Evolutionary conservation across 2,888 invertebrate species (phyloP).

Genomic region (Crossocerus cetratus): DNA sequence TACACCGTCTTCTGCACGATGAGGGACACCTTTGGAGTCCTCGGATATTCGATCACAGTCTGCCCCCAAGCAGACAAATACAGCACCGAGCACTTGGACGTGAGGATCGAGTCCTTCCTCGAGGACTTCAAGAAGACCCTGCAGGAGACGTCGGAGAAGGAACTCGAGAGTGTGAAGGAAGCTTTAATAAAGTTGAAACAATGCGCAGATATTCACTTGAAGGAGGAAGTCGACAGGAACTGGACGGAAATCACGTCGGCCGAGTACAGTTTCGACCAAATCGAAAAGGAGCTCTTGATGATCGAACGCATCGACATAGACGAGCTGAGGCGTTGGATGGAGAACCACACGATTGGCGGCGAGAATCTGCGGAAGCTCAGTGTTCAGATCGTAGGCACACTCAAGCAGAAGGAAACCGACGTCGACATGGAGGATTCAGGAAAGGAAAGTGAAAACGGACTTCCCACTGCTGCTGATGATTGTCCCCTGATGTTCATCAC

Average conservation of each 20-base stretch:
- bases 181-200: slow-evolving; percentile 87
- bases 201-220: slow-evolving; percentile 86
- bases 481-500: slow-evolving; percentile 61
- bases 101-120: slow-evolving; percentile 86
- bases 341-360: slow-evolving; percentile 59
- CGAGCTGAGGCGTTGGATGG: slow-evolving; percentile 67
- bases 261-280: slow-evolving; percentile 88
- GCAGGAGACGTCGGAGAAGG: slow-evolving; percentile 79
- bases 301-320: slow-evolving; percentile 78
- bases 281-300: slow-evolving; percentile 82
- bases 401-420: too few species aligned
- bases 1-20: slow-evolving; percentile 88
- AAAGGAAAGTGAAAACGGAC: slow-evolving; percentile 16
- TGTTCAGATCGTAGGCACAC: too few species aligned
- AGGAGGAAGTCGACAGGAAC: slow-evolving; percentile 86
- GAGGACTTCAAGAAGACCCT: slow-evolving; percentile 81
- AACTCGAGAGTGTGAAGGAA: slow-evolving; percentile 81
- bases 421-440: too few species aligned
- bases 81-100: slow-evolving; percentile 83
- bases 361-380: slow-evolving; percentile 30
- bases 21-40: slow-evolving; percentile 86
- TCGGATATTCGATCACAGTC: slow-evolving; percentile 88
- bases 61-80: slow-evolving; percentile 87
- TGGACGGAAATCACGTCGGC: slow-evolving; percentile 87
- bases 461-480: slow-evolving; percentile 9